These are phyloP conservation scores for Syrrhaptes paradoxus DNA, from an alignment of 2,113 vertebrate genomes.

Conservation along the genomic window DNA sequence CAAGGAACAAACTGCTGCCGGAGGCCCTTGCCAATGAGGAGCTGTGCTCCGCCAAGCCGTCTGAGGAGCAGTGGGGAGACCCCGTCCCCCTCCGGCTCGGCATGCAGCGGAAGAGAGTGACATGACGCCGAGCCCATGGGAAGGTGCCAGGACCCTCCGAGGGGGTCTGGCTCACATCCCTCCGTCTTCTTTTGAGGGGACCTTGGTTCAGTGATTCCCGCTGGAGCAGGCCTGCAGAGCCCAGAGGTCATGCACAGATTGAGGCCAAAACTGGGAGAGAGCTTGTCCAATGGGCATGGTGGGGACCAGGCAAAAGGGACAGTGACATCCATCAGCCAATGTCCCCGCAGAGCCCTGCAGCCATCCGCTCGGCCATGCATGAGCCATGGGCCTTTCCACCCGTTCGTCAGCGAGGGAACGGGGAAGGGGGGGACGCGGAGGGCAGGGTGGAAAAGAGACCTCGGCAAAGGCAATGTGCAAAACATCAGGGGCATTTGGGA, in stretches of 20 bases:
- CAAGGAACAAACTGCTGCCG: background rate
- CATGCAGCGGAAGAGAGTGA: background rate
- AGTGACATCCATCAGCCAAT: background rate
- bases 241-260: background rate
- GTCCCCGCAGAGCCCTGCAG: background rate
- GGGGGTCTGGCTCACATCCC: background rate
- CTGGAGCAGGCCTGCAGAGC: background rate
- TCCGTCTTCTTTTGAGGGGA: background rate
- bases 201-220: accelerated
- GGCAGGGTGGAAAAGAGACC: constrained; percentile 18
- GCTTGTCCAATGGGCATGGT: background rate
- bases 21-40: background rate
- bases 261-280: background rate
- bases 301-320: background rate
- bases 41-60: accelerated
- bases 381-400: background rate
- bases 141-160: background rate
- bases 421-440: background rate
- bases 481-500: constrained; percentile 56
- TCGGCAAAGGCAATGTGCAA: constrained; percentile 7
- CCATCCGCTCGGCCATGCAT: accelerated
- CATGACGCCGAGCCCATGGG: background rate
- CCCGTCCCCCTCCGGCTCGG: background rate
- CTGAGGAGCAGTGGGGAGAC: background rate
- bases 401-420: accelerated